Base-by-base conservation (phyloP, 2,888 invertebrate genomes). In the Notocelia uddmanniana region DNA sequence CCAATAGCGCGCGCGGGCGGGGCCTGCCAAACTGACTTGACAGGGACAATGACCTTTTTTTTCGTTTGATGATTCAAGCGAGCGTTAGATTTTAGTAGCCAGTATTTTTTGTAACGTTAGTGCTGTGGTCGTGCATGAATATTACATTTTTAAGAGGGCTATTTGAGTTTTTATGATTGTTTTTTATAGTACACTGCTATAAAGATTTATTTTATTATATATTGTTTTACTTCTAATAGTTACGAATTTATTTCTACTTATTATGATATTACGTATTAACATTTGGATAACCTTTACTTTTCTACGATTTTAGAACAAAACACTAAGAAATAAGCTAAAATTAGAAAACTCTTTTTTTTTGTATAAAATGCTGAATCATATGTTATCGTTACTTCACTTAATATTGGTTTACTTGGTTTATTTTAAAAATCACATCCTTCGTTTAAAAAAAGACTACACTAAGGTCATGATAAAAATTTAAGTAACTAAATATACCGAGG, bases 1-100 rank as follows among this genome's bases (percentile, higher is more conserved):
- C 93, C 93, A 93, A 92, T 93, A 55, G 92, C 89, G 87, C 79
- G 89, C 89, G 91, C 91, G 91, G 92, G 93, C 92, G 92, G 91
- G 85, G 93, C 90, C 85, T 89, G 86, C 87, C 91, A 89, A 90
- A 83, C 89, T 92, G 92, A 92, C 91, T 92, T 91, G 86, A 88
- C 81, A 85, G 85, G 85, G 88, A 91, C 91, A 92, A 92, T 92
- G 91, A 92, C 89, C 85, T 83, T 85, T 86, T 84, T 83, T 80
- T 82, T 83, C 84, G 86, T 83, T 81, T 80, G 85, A 88, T 86
- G 86, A 87, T 78, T 79, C 78, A 73, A 74, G 76, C 73, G 69
- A 71, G 70, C 68, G 73, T 77, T 78, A 78, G 78, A 75, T 74
- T 71, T 66, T 67, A 64, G 60, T 60, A 60, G 66, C 71, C 71